Evolutionary conservation across 2,888 invertebrate genomes (phyloP).

Genomic region (Eristalinus sepulchralis): DNA sequence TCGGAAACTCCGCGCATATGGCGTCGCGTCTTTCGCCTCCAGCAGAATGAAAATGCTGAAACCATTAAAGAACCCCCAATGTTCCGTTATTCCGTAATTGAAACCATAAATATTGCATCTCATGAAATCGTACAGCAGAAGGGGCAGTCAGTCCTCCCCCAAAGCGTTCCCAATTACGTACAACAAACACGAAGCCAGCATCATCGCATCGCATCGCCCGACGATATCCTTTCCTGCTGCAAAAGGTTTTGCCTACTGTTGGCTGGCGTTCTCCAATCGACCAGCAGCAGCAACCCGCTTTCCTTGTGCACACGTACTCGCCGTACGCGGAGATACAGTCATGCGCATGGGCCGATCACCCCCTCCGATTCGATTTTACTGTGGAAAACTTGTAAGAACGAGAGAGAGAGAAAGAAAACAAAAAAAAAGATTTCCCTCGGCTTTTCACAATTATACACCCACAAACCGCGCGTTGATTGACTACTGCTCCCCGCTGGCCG

Average conservation of each 20-base stretch:
- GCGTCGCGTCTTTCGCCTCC: background rate
- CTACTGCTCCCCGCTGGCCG: constrained; percentile 32
- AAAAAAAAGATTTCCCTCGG: constrained; percentile 49
- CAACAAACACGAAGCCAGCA: constrained; percentile 19
- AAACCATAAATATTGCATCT: constrained; percentile 25
- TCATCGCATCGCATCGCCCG: background rate
- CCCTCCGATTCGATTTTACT: constrained; percentile 47
- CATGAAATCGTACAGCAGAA: background rate
- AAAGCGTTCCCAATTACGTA: constrained; percentile 31
- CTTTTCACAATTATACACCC: constrained; percentile 64
- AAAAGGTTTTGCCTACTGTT: constrained; percentile 17
- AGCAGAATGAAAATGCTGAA: background rate
- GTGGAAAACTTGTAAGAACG: constrained; percentile 32
- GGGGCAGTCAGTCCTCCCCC: background rate
- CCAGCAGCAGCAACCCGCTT: constrained; percentile 35
- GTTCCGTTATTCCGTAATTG: background rate
- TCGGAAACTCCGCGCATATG: background rate
- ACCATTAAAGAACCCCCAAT: background rate
- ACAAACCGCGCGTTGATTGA: constrained; percentile 68
- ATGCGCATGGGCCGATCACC: constrained; percentile 40
- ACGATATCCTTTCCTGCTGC: constrained; percentile 13
- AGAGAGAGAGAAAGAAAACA: background rate
- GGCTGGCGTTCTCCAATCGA: constrained; percentile 40
- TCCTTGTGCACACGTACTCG: constrained; percentile 27
- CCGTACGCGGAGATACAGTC: constrained; percentile 8